These are phyloP conservation scores for Rhyacichthys aspro DNA, from an alignment of 2,797 vertebrate species.

Conservation along the genomic window DNA sequence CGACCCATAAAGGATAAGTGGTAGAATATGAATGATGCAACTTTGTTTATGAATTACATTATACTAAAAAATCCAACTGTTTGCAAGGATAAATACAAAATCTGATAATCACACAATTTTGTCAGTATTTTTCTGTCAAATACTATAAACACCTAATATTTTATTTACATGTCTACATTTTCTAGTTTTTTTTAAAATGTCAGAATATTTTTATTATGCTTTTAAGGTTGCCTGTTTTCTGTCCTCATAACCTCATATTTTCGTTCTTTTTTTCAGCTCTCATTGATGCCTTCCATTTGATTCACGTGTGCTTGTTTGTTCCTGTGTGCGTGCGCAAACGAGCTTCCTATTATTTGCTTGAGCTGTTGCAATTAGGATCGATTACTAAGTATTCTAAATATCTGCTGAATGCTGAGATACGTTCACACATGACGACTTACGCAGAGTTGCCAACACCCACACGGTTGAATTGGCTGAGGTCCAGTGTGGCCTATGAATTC, in stretches of 20 bases:
- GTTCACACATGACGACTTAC: conserved; percentile 13
- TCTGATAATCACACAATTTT: no score
- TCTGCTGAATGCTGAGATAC: conserved; percentile 20
- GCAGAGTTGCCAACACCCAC: conserved; percentile 13
- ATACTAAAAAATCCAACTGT: no score
- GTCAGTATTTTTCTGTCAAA: not conserved
- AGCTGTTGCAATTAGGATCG: conserved; percentile 28
- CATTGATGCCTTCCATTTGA: conserved; percentile 45
- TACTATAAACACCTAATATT: no score
- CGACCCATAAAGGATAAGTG: conserved; percentile 1
- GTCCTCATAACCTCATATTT: conserved; percentile 5
- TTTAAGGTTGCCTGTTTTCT: conserved; percentile 8
- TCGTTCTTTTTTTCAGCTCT: conserved; percentile 1
- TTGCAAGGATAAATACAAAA: no score
- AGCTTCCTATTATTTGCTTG: conserved; percentile 27
- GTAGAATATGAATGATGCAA: conserved; percentile 2
- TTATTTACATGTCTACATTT: no score
- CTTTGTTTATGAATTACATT: conserved; percentile 17
- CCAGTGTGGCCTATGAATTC: conserved; percentile 70
- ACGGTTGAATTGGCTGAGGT: conserved; percentile 55
- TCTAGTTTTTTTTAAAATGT: no score
- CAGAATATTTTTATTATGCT: conserved; percentile 13
- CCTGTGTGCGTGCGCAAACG: conserved; percentile 2
- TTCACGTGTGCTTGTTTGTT: conserved; percentile 27
- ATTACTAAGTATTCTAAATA: conserved; percentile 24